A percentile compares a stretch with the other conserved stretches of the same genome.
Conservation (phyloP, 2,888 invertebrate species). For the Plebejus melissa region DNA sequence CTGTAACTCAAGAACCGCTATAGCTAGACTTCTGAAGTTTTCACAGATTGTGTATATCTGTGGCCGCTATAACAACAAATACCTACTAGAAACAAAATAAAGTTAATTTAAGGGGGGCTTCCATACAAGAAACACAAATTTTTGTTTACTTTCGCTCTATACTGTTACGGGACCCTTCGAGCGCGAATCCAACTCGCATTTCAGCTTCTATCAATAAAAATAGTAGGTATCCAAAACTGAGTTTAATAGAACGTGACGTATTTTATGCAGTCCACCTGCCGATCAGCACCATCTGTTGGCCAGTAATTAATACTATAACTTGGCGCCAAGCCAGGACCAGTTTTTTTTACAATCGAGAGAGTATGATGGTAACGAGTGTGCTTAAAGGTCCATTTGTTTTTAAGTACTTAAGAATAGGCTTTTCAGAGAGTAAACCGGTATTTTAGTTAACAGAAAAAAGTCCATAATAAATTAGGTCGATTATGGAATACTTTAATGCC, state of each 20-base stretch:
- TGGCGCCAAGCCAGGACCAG: constrained; percentile 48
- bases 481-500: neutral
- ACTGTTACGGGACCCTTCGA: no score
- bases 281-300: constrained; percentile 55
- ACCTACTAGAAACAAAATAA: no score
- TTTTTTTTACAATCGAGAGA: constrained; percentile 36
- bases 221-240: constrained; percentile 28
- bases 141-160: no score
- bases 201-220: no score
- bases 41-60: no score
- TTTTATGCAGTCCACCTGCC: constrained; percentile 50
- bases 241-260: constrained; percentile 32
- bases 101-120: no score
- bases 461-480: no score
- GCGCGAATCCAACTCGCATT: no score
- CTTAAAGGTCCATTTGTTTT: neutral
- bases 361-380: constrained; percentile 27
- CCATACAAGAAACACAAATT: no score
- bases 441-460: neutral
- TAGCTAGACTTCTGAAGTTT: no score
- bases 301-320: constrained; percentile 59
- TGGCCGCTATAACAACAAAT: no score
- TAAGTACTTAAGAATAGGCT: neutral
- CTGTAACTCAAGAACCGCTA: no score
- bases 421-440: neutral